Evolutionary conservation across 2,888 invertebrate genomes (phyloP), one percentile per base, ranked within the genome.

Genomic region (Andrena chrysosceles): DNA sequence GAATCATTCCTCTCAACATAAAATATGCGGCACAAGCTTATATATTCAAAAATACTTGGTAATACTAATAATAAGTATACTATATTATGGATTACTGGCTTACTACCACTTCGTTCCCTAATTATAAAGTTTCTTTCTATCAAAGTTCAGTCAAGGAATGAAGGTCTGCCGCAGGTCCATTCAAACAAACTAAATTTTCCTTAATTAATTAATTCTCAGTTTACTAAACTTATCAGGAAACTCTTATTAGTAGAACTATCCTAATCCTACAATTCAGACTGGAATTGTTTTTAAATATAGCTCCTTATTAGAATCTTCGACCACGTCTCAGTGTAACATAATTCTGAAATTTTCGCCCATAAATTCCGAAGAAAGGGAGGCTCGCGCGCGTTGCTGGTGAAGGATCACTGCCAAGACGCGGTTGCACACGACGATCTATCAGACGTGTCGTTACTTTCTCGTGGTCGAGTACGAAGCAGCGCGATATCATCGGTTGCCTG

Each of bases 391-490:
- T 68, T 56, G 26, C 60, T 72, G 60, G 59, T 20, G 26, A 77
- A 63, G 64, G 64, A 75, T 72, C 78, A 76, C 33, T 84, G 81
- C 72, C 81, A 78, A 82, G 76, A 76, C 66, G 13, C 56, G 26
- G 20, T 63, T 23, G 69, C 63, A 56, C 31, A 16, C 33, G 56
- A 59, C 81, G 63, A 75, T 81, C 64, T 60, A 76, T 75, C 73
- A 78, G 66, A 75, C 68, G 29, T 29, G 33, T 81, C 68, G 71
- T 75, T 76, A 80, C 82, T 48, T 75, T 75, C 59, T 42, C 56
- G 76, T 73, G 79, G 54, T 62, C 71, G 23, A 42, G 13, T 62
- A 26, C 60, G 49, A 59, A 49, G 59, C 29, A 52, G 13, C 13
- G 23, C 67, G 62, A 16, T 64, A 68, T 56, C 71, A 48, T 56